Evolutionary conservation across 2,797 vertebrate genomes (phyloP), one percentile per base, ranked within the genome.

Genomic region (Limnodromus scolopaceus): DNA sequence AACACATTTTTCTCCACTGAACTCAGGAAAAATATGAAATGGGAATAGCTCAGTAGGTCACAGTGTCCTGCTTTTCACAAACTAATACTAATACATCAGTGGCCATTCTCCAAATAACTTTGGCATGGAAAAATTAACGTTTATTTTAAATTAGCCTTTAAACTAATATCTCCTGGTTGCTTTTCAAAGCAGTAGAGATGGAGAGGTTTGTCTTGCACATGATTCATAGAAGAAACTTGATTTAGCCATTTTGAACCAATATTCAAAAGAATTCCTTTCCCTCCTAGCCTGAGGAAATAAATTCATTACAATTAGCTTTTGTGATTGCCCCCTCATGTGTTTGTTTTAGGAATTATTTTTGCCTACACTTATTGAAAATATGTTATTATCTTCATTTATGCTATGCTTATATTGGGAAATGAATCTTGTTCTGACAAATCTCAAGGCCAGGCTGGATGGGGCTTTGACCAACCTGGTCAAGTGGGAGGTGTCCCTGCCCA

Each of bases 261-360:
- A n/a, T 64, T 84, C 25, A 32, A 39, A 88, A 53, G 1, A 91
- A 38, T 64, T 77, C 66, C 0, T 89, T 90, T 69, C 15, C 43
- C 13, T 88, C 18, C 14, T 16, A 64, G 4, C 39, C 43, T 45
- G 30, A 61, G 46, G 39, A 94, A 91, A 28, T n/a, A 57, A 84
- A 69, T 55, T 64, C 1, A 53, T 87, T 93, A 58, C 71, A 88
- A 93, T 25, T 57, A 82, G 13, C 41, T 94, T 76, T 65, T 90
- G 39, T 32, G 19, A 76, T 82, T 83, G 28, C 23, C 34, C 55
- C 28, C 34, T 77, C 91, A 27, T 45, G 46, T 68, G 34, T 85
- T 92, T 89, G 30, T 48, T 91, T 89, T 48, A 57, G 65, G 64
- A 93, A 81, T 84, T 1, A 46, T 51, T 92, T 92, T 93, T 85